Percentiles rank a stretch among this genome's conserved stretches.
These are phyloP conservation scores for Penelope pileata DNA, from an alignment of 2,113 vertebrate genomes.

Conservation along the genomic window DNA sequence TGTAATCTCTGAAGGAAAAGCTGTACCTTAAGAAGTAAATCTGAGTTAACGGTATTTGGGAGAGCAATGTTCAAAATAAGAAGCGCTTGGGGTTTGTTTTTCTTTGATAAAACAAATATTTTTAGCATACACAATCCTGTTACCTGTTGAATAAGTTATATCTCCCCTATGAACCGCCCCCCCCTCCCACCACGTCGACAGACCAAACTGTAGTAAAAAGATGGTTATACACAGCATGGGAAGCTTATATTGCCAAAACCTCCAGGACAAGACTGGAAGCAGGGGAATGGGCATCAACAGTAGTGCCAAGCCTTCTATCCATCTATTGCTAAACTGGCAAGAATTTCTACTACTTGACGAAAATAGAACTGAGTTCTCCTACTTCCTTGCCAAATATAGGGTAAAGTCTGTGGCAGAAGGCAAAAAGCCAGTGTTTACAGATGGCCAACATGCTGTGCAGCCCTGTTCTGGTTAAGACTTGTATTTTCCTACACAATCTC, in stretches of 20 bases:
- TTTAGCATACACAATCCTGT: background rate
- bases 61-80: accelerated
- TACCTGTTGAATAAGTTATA: background rate
- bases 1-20: background rate
- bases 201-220: background rate
- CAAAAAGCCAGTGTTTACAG: constrained; percentile 43
- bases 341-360: constrained; percentile 28
- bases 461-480: background rate
- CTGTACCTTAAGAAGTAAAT: background rate
- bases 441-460: background rate
- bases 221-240: background rate
- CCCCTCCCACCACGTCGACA: background rate
- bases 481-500: background rate
- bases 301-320: constrained; percentile 26
- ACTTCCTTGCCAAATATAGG: constrained; percentile 37
- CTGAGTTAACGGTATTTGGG: background rate
- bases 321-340: constrained; percentile 47
- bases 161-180: background rate
- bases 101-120: background rate
- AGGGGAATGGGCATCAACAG: constrained; percentile 11
- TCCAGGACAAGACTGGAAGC: constrained; percentile 3
- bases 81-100: background rate
- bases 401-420: constrained; percentile 18
- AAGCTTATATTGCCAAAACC: background rate
- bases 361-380: constrained; percentile 33